phyloP scores from a whole-genome alignment of 2,888 invertebrate genomes.

The Melinaea menophilus region DNA sequence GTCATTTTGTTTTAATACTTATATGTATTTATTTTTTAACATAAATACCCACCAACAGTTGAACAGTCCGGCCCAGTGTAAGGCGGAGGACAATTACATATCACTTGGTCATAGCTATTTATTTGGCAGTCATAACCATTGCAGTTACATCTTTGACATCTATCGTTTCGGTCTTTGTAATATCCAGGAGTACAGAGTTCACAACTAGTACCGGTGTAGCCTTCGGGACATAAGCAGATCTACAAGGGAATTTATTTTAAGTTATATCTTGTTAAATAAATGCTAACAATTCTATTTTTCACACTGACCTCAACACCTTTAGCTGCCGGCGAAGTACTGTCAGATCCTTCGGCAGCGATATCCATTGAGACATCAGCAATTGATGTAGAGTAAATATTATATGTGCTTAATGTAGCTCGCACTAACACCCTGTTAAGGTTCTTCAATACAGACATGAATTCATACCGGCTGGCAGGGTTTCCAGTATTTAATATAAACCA shows the following conservation, averaged over 20 bases:
- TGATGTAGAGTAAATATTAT: constrained; percentile 79
- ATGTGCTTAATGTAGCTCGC: constrained; percentile 81
- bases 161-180: constrained; percentile 81
- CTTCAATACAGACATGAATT: constrained; percentile 90
- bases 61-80: constrained; percentile 83
- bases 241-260: constrained; percentile 29
- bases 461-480: constrained; percentile 80
- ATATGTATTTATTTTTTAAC: constrained; percentile 1
- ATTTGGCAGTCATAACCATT: constrained; percentile 83
- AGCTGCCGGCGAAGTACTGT: constrained; percentile 80
- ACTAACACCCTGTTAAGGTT: constrained; percentile 90
- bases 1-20: not conserved
- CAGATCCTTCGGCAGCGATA: constrained; percentile 82
- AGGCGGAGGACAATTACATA: constrained; percentile 84
- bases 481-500: constrained; percentile 75
- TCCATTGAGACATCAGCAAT: constrained; percentile 93
- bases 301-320: constrained; percentile 84
- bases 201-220: constrained; percentile 90
- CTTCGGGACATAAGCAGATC: constrained; percentile 88
- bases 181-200: constrained; percentile 85
- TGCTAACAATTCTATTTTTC: not conserved
- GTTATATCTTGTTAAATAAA: not conserved
- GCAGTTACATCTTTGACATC: constrained; percentile 87
- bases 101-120: constrained; percentile 75
- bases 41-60: constrained; percentile 47